Evolutionary conservation across 64 coral and sea anemone genomes (phyloP).

Genomic region (Stichodactyla helianthus): DNA sequence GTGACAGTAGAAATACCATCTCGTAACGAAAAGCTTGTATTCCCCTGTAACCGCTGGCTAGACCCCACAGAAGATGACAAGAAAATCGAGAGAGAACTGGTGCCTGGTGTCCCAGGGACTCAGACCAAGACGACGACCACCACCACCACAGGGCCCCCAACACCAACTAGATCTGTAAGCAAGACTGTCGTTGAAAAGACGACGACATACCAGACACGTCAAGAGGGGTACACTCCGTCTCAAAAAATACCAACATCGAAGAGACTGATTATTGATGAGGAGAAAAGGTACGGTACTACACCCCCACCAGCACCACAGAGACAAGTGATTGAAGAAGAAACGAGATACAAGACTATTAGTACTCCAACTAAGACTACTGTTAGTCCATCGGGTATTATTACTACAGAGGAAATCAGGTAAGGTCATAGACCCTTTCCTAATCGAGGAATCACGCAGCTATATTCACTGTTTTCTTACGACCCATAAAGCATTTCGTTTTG

Average conservation of each 20-base stretch:
- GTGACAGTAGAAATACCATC: slow-evolving; percentile 73
- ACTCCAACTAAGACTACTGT: slow-evolving; percentile 6
- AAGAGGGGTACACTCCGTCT: slow-evolving; percentile 17
- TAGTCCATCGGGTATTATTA: slow-evolving; percentile 11
- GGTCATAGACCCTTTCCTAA: no score
- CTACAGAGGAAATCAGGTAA: slow-evolving; percentile 52
- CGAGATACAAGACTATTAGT: slow-evolving; percentile 18
- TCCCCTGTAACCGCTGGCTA: slow-evolving; percentile 82
- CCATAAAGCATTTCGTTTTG: no score
- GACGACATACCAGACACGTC: slow-evolving; percentile 28
- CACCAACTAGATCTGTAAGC: neutral
- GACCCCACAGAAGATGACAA: slow-evolving; percentile 73
- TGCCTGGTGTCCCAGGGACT: slow-evolving; percentile 12
- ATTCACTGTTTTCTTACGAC: no score
- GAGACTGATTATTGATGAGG: slow-evolving; percentile 44
- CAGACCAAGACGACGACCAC: neutral
- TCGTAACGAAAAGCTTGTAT: slow-evolving; percentile 59
- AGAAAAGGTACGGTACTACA: slow-evolving; percentile 1
- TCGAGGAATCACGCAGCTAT: no score
- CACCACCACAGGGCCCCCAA: neutral
- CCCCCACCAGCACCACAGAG: slow-evolving; percentile 60
- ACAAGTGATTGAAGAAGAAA: slow-evolving; percentile 42
- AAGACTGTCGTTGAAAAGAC: slow-evolving; percentile 76
- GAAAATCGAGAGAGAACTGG: slow-evolving; percentile 78
- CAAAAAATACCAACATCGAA: slow-evolving; percentile 25